These are phyloP conservation scores for Smutsia gigantea DNA, from an alignment of 2,797 vertebrate species.

Conservation along the genomic window DNA sequence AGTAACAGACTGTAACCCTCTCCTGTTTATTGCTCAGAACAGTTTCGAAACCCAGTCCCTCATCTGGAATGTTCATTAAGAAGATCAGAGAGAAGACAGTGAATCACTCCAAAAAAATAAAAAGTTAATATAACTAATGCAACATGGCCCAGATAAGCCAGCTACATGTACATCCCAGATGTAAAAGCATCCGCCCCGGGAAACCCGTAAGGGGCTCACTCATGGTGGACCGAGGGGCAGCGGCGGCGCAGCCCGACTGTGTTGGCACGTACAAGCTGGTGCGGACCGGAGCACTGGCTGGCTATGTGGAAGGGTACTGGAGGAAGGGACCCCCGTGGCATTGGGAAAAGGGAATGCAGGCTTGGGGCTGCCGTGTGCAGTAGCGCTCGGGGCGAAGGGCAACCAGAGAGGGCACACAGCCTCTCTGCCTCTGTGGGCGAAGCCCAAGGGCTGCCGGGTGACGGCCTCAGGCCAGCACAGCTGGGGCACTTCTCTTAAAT, in stretches of 20 bases:
- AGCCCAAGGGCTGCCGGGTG: background rate
- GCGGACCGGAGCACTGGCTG: accelerated
- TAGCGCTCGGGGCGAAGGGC: background rate
- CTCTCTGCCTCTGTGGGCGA: too few species aligned
- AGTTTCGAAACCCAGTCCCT: slow-evolving; percentile 19
- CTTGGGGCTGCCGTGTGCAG: accelerated
- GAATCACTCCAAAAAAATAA: background rate
- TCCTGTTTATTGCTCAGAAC: slow-evolving; percentile 33
- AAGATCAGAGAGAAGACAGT: background rate
- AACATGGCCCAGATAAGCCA: background rate
- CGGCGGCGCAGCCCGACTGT: accelerated
- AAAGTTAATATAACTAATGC: background rate
- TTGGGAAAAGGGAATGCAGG: background rate
- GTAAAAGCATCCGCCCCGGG: too few species aligned
- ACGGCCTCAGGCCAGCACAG: accelerated
- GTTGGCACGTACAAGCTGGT: accelerated
- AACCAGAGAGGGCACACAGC: too few species aligned
- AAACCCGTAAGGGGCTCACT: background rate
- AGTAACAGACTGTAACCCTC: background rate
- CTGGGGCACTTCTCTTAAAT: background rate
- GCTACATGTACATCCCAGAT: background rate
- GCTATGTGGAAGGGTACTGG: accelerated
- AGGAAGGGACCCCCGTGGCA: background rate
- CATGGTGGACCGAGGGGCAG: accelerated
- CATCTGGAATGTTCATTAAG: background rate